Evolutionary conservation across 2,888 invertebrate species (phyloP), one percentile per base, ranked within the genome.

Genomic region (Nomada ferruginata): DNA sequence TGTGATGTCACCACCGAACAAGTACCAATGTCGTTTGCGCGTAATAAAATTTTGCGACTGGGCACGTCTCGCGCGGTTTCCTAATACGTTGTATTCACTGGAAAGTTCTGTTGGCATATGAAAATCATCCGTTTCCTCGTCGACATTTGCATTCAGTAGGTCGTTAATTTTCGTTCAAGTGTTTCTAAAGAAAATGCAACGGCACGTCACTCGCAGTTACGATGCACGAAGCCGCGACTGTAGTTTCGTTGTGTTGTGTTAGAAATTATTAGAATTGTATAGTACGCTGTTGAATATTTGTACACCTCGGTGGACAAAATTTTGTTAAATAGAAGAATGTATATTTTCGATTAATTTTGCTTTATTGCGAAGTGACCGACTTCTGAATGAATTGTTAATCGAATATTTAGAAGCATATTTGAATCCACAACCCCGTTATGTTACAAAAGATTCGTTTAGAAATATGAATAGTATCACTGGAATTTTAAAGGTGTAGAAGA

Each of bases 1-100:
- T 72, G 81, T 87, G 87, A 87, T 87, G 87, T 87, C 87, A 87
- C 71, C 87, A 77, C 77, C 76, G 60, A 82, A 86, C 76, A 69
- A 82, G 83, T 86, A 86, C 81, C 86, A 87, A 87, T 87, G 85
- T 81, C 86, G 72, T 72, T 52, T 57, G 68, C 26, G 73, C 52
- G 61, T 69, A 79, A 82, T 81, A 81, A 85, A 85, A 81, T 79
- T 86, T 86, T 69, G 55, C 82, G 68, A 9, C 83, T 59, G 44
- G 73, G 42, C 55, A 60, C 57, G 70, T 42, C 47, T 68, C 50
- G 42, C 15, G 50, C 53, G 47, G n/a, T 20, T 52, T 50, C 0
- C 13, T 13, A 11, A 18, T 36, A 50, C 20, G 18, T 13, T 20
- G 18, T 7, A 18, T 11, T 15, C 4, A 11, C 29, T 59, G 36